These are phyloP conservation scores for Gadus chalcogrammus DNA, from an alignment of 2,113 vertebrate genomes.

Conservation along the genomic window DNA sequence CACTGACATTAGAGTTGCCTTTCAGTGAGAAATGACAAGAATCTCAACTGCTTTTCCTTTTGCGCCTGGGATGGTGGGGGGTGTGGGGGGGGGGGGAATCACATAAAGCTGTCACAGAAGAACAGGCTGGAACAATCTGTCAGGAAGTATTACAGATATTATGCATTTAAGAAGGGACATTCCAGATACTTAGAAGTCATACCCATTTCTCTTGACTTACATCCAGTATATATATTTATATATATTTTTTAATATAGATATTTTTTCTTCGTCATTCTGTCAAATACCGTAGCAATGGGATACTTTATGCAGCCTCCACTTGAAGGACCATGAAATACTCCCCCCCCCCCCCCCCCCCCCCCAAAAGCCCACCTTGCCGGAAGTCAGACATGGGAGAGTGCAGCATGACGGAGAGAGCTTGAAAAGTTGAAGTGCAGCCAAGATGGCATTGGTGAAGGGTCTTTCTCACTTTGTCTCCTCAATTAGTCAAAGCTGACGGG, in stretches of 20 bases:
- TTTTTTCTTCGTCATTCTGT: conserved; percentile 26
- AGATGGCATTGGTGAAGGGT: conserved; percentile 58
- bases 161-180: conserved; percentile 64
- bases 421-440: conserved; percentile 65
- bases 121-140: conserved; percentile 64
- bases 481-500: conserved; percentile 76
- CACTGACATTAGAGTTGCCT: conserved; percentile 62
- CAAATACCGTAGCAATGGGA: conserved; percentile 47
- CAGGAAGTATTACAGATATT: conserved; percentile 70
- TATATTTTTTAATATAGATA: too few species aligned
- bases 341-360: conserved; percentile 1
- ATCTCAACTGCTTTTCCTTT: conserved; percentile 65
- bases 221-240: conserved; percentile 19
- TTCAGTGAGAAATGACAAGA: conserved; percentile 69
- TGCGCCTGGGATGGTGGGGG: conserved; percentile 10
- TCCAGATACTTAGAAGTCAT: conserved; percentile 64
- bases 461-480: conserved; percentile 73
- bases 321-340: conserved; percentile 52
- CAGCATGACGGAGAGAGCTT: conserved; percentile 49
- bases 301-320: conserved; percentile 63
- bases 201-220: conserved; percentile 47
- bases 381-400: conserved; percentile 49
- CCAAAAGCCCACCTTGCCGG: conserved; percentile 19
- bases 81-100: conserved; percentile 29
- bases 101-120: conserved; percentile 51